Conservation (phyloP, 2,113 vertebrate species). For the Acanthisitta chloris region DNA sequence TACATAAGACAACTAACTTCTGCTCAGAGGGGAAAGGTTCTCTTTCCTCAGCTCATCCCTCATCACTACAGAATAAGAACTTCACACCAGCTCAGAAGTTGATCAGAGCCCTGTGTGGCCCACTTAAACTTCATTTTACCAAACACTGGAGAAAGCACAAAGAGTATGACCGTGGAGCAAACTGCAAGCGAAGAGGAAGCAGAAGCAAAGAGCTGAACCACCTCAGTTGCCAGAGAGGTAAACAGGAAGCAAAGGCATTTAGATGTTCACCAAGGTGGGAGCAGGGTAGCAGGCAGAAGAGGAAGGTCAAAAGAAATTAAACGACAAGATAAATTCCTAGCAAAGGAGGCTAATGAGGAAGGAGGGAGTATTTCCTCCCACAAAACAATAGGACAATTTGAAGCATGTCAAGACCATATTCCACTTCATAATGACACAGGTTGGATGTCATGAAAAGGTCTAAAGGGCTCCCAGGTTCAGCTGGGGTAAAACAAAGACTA, state of each 20-base stretch:
- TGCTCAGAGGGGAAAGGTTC: not conserved
- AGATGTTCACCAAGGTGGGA: not conserved
- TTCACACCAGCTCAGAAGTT: not conserved
- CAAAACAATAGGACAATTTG: not conserved
- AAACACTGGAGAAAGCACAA: not conserved
- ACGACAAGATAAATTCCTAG: not conserved
- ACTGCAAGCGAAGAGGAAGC: not conserved
- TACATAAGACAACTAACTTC: not conserved
- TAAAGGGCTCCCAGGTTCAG: not conserved
- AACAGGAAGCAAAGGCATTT: not conserved
- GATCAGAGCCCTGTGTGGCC: not conserved
- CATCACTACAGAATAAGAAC: not conserved
- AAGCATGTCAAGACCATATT: not conserved
- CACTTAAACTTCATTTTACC: not conserved
- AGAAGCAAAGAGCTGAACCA: not conserved
- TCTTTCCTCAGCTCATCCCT: not conserved
- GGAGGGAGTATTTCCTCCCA: not conserved
- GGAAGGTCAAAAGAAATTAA: not conserved
- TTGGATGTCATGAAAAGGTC: rapidly evolving
- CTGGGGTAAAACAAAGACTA: not conserved
- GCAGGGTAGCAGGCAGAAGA: too few relatives aligned
- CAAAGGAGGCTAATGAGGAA: not conserved
- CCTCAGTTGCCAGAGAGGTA: not conserved
- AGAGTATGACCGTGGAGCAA: not conserved
- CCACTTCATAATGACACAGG: not conserved